A percentile compares a stretch with the other conserved stretches of the same genome.
These are phyloP conservation scores for Porites evermanni DNA, from an alignment of 92 coral and sea anemone species.

Conservation along the genomic window DNA sequence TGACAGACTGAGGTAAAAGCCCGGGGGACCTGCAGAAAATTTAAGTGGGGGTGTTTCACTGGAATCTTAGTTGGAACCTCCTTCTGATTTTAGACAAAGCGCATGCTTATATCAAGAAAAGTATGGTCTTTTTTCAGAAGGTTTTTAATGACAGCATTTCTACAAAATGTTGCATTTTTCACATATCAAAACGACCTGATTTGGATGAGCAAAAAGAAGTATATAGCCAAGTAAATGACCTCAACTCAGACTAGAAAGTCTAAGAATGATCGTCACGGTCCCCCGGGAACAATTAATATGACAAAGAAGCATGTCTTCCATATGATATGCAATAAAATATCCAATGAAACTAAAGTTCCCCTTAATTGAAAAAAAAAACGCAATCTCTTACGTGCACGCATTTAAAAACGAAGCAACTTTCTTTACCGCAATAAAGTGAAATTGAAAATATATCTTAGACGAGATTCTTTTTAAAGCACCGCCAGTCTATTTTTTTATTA, in stretches of 20 bases:
- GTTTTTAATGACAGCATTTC: too few species aligned
- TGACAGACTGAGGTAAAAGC: too few species aligned
- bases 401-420: conserved; percentile 11
- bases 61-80: too few species aligned
- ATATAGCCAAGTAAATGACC: not conserved
- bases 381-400: not conserved
- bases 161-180: too few species aligned
- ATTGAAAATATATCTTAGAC: not conserved
- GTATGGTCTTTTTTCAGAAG: too few species aligned
- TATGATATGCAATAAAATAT: not conserved
- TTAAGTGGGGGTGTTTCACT: too few species aligned
- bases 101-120: too few species aligned
- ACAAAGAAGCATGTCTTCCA: not conserved
- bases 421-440: not conserved
- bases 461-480: not conserved
- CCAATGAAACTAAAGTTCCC: not conserved
- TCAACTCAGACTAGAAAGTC: not conserved
- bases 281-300: not conserved
- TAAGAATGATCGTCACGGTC: too few species aligned
- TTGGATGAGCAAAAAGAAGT: too few species aligned
- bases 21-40: too few species aligned
- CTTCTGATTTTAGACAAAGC: too few species aligned
- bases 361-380: not conserved
- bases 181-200: too few species aligned
- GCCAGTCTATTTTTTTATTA: not conserved